These are phyloP conservation scores for Auanema sp. DNA, from an alignment of 2,888 invertebrate genomes.

Conservation along the genomic window DNA sequence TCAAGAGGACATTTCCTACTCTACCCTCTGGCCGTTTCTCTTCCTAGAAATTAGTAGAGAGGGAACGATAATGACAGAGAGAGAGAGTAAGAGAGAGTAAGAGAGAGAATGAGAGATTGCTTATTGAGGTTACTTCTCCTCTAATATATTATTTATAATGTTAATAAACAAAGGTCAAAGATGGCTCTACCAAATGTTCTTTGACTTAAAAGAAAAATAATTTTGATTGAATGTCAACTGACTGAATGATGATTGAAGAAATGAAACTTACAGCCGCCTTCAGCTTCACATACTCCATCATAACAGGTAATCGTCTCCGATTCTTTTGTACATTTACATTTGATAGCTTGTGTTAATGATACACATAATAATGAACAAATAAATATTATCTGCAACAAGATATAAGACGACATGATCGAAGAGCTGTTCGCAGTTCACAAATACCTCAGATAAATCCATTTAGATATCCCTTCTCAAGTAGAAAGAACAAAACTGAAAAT, in stretches of 20 bases:
- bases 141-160: background rate
- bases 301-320: constrained; percentile 45
- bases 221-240: background rate
- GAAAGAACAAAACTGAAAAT: background rate
- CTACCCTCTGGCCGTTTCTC: no score
- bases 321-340: constrained; percentile 52
- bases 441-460: constrained; percentile 14
- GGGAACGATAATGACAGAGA: background rate
- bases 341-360: constrained; percentile 25
- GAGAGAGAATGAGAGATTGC: background rate
- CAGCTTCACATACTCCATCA: constrained; percentile 46
- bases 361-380: constrained; percentile 14
- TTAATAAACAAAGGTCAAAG: no score
- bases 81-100: background rate
- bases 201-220: no score
- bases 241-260: background rate
- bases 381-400: constrained; percentile 16
- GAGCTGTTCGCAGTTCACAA: no score
- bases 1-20: no score
- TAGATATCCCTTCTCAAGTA: background rate
- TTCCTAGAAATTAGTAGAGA: background rate
- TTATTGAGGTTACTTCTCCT: background rate
- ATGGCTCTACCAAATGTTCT: no score
- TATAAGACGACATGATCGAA: background rate
- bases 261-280: constrained; percentile 41